Conservation (phyloP, 2,888 invertebrate genomes). For the Byasa hedistus region DNA sequence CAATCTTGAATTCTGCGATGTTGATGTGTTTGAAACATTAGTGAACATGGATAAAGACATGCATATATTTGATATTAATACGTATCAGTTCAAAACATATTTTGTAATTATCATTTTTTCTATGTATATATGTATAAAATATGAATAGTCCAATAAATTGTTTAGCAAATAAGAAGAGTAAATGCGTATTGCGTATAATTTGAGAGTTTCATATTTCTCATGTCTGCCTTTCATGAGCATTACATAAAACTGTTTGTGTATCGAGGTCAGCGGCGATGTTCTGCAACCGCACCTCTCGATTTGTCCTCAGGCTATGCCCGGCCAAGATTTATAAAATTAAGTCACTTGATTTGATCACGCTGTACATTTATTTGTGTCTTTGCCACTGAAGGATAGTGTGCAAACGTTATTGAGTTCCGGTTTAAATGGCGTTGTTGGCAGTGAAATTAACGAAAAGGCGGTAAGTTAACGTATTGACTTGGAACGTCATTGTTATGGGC, state of each 20-base stretch:
- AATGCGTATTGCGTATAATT: slow-evolving; percentile 15
- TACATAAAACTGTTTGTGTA: slow-evolving; percentile 28
- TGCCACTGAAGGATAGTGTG: neutral
- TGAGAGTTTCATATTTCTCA: slow-evolving; percentile 22
- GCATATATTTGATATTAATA: too few relatives aligned
- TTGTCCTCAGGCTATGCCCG: slow-evolving; percentile 21
- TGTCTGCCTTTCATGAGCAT: slow-evolving; percentile 30
- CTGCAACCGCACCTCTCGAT: slow-evolving; percentile 27
- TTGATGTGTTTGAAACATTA: too few relatives aligned
- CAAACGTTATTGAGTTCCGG: neutral
- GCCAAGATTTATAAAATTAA: slow-evolving; percentile 6
- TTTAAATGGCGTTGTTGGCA: neutral
- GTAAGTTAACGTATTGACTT: too few relatives aligned
- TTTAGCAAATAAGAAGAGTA: slow-evolving; percentile 11
- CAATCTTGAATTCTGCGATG: too few relatives aligned
- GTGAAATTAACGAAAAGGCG: too few relatives aligned
- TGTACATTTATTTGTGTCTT: neutral
- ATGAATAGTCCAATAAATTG: neutral
- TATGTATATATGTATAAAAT: too few relatives aligned
- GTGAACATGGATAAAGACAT: too few relatives aligned
- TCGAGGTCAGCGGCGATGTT: slow-evolving; percentile 23
- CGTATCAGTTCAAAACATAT: too few relatives aligned
- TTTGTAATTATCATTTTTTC: too few relatives aligned
- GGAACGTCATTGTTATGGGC: too few relatives aligned
- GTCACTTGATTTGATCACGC: neutral